Conservation (phyloP, 1,140 invertebrate species). For the Hestina assimilis region DNA sequence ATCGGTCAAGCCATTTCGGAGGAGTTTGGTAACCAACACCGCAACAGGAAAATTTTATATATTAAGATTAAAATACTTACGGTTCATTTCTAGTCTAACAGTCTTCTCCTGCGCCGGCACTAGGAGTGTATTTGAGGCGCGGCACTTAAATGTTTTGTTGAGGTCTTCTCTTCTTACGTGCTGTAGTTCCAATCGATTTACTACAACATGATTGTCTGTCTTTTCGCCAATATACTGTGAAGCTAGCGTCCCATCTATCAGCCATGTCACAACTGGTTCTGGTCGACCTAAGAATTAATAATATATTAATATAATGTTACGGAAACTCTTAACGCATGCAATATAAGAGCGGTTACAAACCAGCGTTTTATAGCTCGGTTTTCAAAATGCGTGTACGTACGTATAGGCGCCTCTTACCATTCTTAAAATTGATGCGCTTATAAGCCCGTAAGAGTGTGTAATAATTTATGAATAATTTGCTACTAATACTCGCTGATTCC, state of each 20-base stretch:
- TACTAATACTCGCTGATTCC: too few relatives aligned
- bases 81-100: conserved; percentile 86
- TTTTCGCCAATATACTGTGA: conserved; percentile 78
- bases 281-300: conserved; percentile 84
- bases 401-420: too few relatives aligned
- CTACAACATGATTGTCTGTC: conserved; percentile 84
- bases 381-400: too few relatives aligned
- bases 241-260: conserved; percentile 84
- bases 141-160: conserved; percentile 90
- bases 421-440: too few relatives aligned
- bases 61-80: conserved; percentile 79
- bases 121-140: conserved; percentile 92
- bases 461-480: too few relatives aligned
- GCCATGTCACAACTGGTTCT: conserved; percentile 87
- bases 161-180: conserved; percentile 86
- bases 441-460: too few relatives aligned
- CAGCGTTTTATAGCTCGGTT: too few relatives aligned
- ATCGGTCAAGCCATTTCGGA: too few relatives aligned
- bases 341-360: too few relatives aligned
- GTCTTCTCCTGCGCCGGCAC: conserved; percentile 87
- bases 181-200: conserved; percentile 86
- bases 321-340: too few relatives aligned
- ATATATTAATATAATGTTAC: not conserved
- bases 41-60: not conserved
- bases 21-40: too few relatives aligned